A percentile compares a stretch with the other conserved stretches of the same genome.
Evolutionary conservation across 1,140 invertebrate species (phyloP).

Genomic region (Panulirus ornatus): DNA sequence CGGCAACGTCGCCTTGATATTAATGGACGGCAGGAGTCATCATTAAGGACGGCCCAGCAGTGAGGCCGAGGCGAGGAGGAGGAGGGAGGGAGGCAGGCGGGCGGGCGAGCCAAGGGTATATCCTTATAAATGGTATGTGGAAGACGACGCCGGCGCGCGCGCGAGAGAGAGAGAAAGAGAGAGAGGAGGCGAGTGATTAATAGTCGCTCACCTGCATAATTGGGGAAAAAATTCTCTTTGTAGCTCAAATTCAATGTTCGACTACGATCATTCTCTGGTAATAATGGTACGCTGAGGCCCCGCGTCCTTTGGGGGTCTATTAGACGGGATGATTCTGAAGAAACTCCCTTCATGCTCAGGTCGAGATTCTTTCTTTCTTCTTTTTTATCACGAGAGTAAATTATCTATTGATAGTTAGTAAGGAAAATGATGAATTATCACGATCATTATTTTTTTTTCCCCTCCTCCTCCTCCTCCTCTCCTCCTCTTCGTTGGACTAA

Average conservation of each 20-base stretch:
- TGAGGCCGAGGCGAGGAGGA: not conserved
- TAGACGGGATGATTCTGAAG: not conserved
- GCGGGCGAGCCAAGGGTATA: not conserved
- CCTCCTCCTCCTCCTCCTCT: too few relatives aligned
- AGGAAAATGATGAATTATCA: too few relatives aligned
- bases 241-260: slow-evolving; percentile 59
- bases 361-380: too few relatives aligned
- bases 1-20: slow-evolving; percentile 40
- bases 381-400: too few relatives aligned
- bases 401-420: too few relatives aligned
- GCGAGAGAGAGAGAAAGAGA: too few relatives aligned
- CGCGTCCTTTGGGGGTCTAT: not conserved
- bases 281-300: not conserved
- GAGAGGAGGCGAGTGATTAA: too few relatives aligned
- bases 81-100: not conserved
- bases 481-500: too few relatives aligned
- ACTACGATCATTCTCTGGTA: slow-evolving; percentile 39
- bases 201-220: slow-evolving; percentile 57
- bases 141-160: slow-evolving; percentile 11
- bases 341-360: too few relatives aligned
- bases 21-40: slow-evolving; percentile 45
- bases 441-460: too few relatives aligned
- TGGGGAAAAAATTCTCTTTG: slow-evolving; percentile 54
- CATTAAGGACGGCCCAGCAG: slow-evolving; percentile 43
- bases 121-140: slow-evolving; percentile 42